Conservation (phyloP, 2,113 vertebrate species). For the Sceloporus tristichus region DNA sequence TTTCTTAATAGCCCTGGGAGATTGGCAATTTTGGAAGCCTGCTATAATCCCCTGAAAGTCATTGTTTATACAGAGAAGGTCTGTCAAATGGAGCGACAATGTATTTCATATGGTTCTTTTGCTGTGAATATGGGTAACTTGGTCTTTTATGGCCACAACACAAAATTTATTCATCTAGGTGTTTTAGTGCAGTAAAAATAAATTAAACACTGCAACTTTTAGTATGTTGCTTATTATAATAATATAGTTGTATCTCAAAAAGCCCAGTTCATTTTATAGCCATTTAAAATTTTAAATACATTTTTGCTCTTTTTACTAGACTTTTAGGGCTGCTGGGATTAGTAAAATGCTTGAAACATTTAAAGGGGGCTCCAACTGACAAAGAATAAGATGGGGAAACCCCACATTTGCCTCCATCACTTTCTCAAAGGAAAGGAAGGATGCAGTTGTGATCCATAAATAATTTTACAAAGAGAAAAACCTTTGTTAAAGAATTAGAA, state of each 20-base stretch:
- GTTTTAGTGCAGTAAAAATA: neutral
- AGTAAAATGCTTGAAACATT: neutral
- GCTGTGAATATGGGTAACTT: neutral
- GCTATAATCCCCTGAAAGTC: neutral
- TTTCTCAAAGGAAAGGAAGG: neutral
- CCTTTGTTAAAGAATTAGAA: neutral
- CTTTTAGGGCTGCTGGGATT: neutral
- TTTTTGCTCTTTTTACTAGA: neutral
- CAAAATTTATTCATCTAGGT: neutral
- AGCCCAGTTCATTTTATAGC: neutral
- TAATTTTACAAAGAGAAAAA: neutral
- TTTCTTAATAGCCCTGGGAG: neutral
- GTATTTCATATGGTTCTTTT: neutral
- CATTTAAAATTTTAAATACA: neutral
- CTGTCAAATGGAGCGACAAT: neutral
- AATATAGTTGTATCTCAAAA: neutral
- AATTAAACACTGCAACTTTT: neutral
- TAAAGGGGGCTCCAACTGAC: neutral
- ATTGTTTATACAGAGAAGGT: neutral
- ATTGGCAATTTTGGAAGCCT: neutral
- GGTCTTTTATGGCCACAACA: neutral
- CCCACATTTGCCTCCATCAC: neutral
- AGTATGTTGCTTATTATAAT: neutral
- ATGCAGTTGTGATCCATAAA: neutral
- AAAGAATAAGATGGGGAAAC: neutral